Percentiles rank a stretch among this genome's conserved stretches.
Evolutionary conservation across 2,888 invertebrate species (phyloP).

Genomic region (Brachypalpus laphriformis): DNA sequence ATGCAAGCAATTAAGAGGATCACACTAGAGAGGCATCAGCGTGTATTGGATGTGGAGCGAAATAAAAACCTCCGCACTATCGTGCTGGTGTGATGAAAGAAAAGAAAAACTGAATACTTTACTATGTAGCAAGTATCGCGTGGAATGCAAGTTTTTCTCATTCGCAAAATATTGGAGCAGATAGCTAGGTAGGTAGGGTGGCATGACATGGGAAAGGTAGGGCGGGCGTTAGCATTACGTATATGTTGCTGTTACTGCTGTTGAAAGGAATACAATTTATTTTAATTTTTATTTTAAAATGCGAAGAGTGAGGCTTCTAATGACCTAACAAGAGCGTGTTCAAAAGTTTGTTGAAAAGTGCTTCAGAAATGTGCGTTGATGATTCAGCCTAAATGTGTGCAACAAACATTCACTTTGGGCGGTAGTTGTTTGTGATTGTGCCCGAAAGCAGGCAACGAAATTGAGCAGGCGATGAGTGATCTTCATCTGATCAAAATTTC

Average conservation of each 20-base stretch:
- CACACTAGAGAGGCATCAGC: conserved; percentile 60
- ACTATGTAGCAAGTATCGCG: background rate
- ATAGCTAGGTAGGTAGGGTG: background rate
- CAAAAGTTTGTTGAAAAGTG: background rate
- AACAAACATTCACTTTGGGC: background rate
- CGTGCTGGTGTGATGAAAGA: conserved; percentile 7
- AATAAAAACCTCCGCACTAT: conserved; percentile 46
- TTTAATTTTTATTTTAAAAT: background rate
- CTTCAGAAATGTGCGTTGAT: background rate
- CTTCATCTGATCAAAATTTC: background rate
- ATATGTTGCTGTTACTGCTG: background rate
- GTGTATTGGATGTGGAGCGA: conserved; percentile 63
- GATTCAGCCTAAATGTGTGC: background rate
- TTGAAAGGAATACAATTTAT: background rate
- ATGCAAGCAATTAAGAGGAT: conserved; percentile 63
- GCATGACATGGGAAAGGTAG: background rate
- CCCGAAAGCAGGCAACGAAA: too few relatives aligned
- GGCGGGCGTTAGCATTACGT: too few relatives aligned
- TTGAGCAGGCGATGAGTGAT: too few relatives aligned
- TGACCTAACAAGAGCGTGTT: too few relatives aligned
- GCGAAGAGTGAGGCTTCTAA: background rate
- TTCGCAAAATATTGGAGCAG: conserved; percentile 21
- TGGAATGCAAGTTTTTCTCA: conserved; percentile 12
- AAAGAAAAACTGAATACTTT: conserved; percentile 15
- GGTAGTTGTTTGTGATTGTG: too few relatives aligned